Evolutionary conservation across 2,888 invertebrate genomes (phyloP).

Genomic region (Furcula furcula): DNA sequence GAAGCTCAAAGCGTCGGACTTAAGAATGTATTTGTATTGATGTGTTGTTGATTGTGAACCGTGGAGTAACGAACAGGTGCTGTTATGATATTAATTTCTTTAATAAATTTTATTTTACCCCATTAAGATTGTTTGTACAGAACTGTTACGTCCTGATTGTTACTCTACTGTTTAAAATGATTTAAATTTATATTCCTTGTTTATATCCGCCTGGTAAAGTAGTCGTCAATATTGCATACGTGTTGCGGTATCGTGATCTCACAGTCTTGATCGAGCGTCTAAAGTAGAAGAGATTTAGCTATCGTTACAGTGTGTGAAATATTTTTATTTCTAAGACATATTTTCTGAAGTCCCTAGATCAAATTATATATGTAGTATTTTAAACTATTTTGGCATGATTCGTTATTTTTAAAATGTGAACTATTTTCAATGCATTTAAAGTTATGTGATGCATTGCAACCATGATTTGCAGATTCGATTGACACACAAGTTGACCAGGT

Average conservation of each 20-base stretch:
- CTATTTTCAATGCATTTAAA: constrained; percentile 17
- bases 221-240: constrained; percentile 25
- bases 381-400: no score
- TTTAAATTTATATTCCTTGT: constrained; percentile 22
- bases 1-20: constrained; percentile 10
- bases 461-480: constrained; percentile 16
- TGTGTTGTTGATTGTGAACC: neutral
- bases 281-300: constrained; percentile 20
- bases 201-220: constrained; percentile 35
- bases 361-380: neutral
- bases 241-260: constrained; percentile 32
- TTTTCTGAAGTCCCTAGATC: constrained; percentile 20
- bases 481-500: constrained; percentile 15
- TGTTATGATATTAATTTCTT: constrained; percentile 32
- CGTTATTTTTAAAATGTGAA: no score
- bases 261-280: constrained; percentile 21
- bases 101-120: constrained; percentile 18
- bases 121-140: neutral
- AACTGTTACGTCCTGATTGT: constrained; percentile 10
- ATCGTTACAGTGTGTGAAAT: constrained; percentile 16
- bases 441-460: constrained; percentile 14
- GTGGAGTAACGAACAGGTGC: constrained; percentile 7
- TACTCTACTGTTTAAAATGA: constrained; percentile 14
- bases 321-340: constrained; percentile 22
- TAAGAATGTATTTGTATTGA: constrained; percentile 4